phyloP scores from a whole-genome alignment of 2,888 invertebrate species.

The Agrypnus murinus region DNA sequence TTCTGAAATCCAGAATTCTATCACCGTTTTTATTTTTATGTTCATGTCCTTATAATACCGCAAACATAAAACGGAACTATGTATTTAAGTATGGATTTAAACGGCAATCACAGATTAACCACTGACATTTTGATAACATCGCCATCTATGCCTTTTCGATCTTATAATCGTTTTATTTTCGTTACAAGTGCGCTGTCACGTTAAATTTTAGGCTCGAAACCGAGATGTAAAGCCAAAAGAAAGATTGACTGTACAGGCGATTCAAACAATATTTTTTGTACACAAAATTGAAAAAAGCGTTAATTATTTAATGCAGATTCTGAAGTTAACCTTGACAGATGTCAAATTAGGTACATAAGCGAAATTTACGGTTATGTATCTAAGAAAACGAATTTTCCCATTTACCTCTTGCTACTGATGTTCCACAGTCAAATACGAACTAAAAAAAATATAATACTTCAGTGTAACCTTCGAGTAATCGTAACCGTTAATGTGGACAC shows the following conservation, averaged over 20 bases:
- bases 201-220: no score
- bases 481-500: not conserved
- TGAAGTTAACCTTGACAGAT: no score
- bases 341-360: no score
- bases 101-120: not conserved
- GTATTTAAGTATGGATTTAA: not conserved
- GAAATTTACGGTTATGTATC: no score
- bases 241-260: not conserved
- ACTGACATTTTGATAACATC: not conserved
- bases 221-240: not conserved
- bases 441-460: not conserved
- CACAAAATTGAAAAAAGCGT: no score
- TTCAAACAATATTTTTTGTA: not conserved
- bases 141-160: not conserved
- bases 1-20: no score
- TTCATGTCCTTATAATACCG: not conserved
- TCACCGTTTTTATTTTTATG: not conserved
- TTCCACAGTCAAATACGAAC: not conserved
- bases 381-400: no score
- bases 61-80: constrained; percentile 14
- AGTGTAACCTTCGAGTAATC: no score
- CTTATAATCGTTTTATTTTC: not conserved
- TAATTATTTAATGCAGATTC: no score
- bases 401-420: not conserved
- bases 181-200: no score